Evolutionary conservation across 2,888 invertebrate genomes (phyloP), one percentile per base, ranked within the genome.

Genomic region (Meiosimyza platycephala): DNA sequence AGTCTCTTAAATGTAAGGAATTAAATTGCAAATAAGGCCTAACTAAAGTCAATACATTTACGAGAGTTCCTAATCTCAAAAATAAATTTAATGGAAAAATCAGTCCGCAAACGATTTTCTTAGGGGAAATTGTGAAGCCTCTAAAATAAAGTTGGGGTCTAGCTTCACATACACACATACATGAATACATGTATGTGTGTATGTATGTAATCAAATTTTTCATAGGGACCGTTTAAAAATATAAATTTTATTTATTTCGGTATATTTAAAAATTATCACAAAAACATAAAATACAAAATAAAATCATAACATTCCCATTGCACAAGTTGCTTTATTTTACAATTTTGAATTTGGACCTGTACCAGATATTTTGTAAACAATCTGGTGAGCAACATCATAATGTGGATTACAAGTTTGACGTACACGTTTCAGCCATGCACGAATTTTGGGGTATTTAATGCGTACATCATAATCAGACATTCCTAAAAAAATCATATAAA

Each of bases 381-480:
- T 83, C 5, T 85, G 80, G 79, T 92, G 90, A 0, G 91, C 93
- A 77, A 92, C 91, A 75, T 91, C 90, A 80, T 93, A 93, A 78
- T 89, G 84, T 0, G 93, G 93, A 82, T 89, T 90, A 78, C 91
- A 90, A 74, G 90, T 88, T 0, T 88, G 81, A 28, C 88, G 88
- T 0, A 94, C 93, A 75, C 89, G 89, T 62, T 91, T 88, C 83
- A 92, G 86, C 93, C 94, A 95, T 1, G 87, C 86, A 1, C 89
- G 88, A 12, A 94, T 88, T 77, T 89, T 89, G 0, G 91, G 90
- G 78, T 90, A 90, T 65, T 90, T 90, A 48, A 89, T 87, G 33
- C 85, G 87, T 0, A 93, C 90, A 81, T 94, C 90, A 82, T 90
- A 94, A 9, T 92, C 93, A 33, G 90, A 90, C 87, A 93, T 89